Percentiles rank a stretch among this genome's conserved stretches.
phyloP scores from a whole-genome alignment of 2,797 vertebrate species.

The Vespertilio murinus region DNA sequence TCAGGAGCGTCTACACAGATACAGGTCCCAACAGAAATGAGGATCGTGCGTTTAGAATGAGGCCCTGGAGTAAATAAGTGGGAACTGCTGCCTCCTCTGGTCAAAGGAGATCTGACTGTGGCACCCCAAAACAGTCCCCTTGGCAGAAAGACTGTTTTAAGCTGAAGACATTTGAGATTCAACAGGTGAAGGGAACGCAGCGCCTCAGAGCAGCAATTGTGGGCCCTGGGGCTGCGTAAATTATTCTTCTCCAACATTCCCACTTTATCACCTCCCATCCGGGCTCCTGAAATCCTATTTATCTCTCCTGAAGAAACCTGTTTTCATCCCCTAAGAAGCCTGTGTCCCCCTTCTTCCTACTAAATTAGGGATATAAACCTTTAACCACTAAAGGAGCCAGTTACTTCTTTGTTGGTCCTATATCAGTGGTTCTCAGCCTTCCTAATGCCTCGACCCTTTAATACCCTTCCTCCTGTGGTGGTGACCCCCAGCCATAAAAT shows the following conservation, averaged over 20 bases:
- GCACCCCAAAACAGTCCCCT: background rate
- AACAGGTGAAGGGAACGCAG: too few relatives aligned
- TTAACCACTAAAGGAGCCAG: background rate
- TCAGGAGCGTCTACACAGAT: background rate
- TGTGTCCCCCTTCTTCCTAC: background rate
- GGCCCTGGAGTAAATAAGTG: background rate
- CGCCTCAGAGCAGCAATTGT: background rate
- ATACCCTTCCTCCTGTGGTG: too few relatives aligned
- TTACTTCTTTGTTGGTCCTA: background rate
- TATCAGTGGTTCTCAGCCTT: too few relatives aligned
- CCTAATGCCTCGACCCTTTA: too few relatives aligned
- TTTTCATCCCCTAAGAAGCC: background rate
- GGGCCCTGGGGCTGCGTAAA: background rate
- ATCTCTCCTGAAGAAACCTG: background rate
- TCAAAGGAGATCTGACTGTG: background rate
- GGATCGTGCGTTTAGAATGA: rapidly evolving
- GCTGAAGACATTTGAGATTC: background rate
- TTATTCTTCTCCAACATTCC: background rate
- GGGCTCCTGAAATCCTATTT: background rate
- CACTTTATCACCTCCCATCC: background rate
- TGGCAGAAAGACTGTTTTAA: background rate
- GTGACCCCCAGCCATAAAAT: too few relatives aligned
- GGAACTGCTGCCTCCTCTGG: background rate
- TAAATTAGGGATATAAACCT: background rate
- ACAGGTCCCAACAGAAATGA: rapidly evolving